These are phyloP conservation scores for Triops longicaudatus DNA, from an alignment of 1,140 invertebrate genomes.

Conservation along the genomic window DNA sequence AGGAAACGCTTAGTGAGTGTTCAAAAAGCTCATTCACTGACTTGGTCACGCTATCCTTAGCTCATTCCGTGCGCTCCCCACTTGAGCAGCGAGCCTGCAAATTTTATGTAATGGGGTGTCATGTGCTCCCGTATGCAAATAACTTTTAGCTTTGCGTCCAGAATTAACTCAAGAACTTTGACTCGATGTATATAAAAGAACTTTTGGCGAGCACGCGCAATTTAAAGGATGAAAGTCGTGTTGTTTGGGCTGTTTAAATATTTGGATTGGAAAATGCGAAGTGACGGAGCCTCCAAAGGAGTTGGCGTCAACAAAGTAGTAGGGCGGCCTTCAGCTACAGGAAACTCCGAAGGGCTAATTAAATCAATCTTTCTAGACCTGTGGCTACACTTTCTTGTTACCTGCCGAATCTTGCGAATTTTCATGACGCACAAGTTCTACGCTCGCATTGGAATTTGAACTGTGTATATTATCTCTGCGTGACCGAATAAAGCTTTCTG, in stretches of 20 bases:
- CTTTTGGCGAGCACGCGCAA: background rate
- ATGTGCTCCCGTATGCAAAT: slow-evolving; percentile 6
- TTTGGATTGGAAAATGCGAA: background rate
- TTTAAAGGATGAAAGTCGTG: background rate
- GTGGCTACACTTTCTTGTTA: background rate
- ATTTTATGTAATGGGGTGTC: background rate
- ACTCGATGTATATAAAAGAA: background rate
- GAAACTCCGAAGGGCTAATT: background rate
- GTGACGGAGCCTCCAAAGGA: background rate
- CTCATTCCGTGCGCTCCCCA: background rate
- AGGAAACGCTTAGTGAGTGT: background rate
- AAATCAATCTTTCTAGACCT: background rate
- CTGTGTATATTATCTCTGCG: too few relatives aligned
- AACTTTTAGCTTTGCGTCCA: background rate
- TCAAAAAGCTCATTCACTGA: background rate
- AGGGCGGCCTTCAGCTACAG: background rate
- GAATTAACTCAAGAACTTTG: slow-evolving; percentile 3
- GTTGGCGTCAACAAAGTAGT: background rate
- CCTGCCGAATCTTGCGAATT: background rate
- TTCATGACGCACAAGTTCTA: background rate
- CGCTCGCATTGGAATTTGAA: background rate
- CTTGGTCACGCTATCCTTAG: slow-evolving; percentile 14
- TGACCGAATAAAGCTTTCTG: background rate
- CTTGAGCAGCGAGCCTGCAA: background rate
- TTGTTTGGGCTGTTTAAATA: background rate